Percentiles rank a stretch among this genome's conserved stretches.
phyloP scores from a whole-genome alignment of 2,113 vertebrate species.

The Motacilla alba region DNA sequence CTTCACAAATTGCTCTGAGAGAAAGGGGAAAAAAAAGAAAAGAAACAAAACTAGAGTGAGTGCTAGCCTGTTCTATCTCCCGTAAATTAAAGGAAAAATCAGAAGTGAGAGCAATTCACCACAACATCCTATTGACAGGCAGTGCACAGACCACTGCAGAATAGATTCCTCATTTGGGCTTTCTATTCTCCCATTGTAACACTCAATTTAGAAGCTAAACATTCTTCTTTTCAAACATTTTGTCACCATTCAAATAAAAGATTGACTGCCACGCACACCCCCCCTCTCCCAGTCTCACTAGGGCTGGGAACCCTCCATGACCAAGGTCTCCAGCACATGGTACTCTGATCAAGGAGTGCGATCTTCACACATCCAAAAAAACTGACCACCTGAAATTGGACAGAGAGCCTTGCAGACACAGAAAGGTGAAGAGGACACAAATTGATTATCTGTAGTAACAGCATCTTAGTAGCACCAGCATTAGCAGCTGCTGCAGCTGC shows the following conservation, averaged over 20 bases:
- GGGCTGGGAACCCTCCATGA: not conserved
- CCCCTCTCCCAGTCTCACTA: fast-evolving
- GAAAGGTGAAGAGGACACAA: not conserved
- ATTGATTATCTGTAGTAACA: not conserved
- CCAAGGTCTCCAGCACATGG: not conserved
- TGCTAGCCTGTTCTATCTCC: not conserved
- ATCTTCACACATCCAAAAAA: not conserved
- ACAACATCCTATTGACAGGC: not conserved
- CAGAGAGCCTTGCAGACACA: not conserved
- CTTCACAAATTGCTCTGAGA: conserved; percentile 75
- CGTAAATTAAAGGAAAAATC: not conserved
- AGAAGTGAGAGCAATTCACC: not conserved
- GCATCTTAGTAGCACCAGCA: not conserved
- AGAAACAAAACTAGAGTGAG: not conserved
- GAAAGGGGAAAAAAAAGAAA: not conserved
- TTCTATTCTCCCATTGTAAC: not conserved
- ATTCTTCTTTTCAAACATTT: not conserved
- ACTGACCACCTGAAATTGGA: not conserved
- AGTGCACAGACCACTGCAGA: not conserved
- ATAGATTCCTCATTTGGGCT: not conserved
- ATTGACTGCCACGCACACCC: fast-evolving
- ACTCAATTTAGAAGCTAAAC: not conserved
- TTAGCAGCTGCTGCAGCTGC: not conserved
- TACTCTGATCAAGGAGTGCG: not conserved
- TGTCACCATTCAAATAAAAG: not conserved